Evolutionary conservation across 2,888 invertebrate species (phyloP).

Genomic region (Pomacea canaliculata): DNA sequence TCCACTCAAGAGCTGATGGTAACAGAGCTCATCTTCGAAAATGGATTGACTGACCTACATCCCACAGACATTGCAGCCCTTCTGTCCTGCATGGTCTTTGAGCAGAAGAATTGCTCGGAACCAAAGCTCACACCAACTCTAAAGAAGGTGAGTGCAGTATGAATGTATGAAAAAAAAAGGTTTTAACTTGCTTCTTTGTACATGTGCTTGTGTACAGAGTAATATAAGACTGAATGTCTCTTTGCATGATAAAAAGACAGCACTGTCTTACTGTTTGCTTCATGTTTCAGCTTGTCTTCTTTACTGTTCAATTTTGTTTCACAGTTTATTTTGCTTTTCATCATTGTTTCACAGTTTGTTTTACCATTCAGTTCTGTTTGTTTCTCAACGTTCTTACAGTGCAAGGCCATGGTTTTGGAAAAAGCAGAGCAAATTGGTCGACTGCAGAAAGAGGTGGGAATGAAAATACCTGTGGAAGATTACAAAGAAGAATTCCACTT

Average conservation of each 20-base stretch:
- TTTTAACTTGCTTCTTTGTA: too few relatives aligned
- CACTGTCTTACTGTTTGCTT: too few relatives aligned
- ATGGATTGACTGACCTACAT: conserved; percentile 86
- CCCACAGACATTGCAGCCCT: conserved; percentile 95
- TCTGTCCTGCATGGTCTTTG: conserved; percentile 92
- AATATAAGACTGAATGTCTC: too few relatives aligned
- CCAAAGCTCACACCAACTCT: conserved; percentile 76
- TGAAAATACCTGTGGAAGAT: conserved; percentile 73
- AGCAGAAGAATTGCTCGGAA: conserved; percentile 77
- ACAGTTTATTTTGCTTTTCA: too few relatives aligned
- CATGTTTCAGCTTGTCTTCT: too few relatives aligned
- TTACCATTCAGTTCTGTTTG: too few relatives aligned
- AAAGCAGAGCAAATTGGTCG: conserved; percentile 79
- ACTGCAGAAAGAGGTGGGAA: conserved; percentile 78
- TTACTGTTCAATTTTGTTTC: too few relatives aligned
- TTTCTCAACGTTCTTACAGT: conserved; percentile 70
- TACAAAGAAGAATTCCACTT: conserved; percentile 83
- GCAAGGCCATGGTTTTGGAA: conserved; percentile 79
- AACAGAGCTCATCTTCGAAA: conserved; percentile 92
- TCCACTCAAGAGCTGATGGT: conserved; percentile 85
- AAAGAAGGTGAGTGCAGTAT: conserved; percentile 70
- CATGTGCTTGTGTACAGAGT: too few relatives aligned
- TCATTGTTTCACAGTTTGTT: too few relatives aligned
- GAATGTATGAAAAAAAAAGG: not conserved
- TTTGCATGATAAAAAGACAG: too few relatives aligned